Conservation (phyloP, 2,797 vertebrate genomes). For the Aphelocoma californica region DNA sequence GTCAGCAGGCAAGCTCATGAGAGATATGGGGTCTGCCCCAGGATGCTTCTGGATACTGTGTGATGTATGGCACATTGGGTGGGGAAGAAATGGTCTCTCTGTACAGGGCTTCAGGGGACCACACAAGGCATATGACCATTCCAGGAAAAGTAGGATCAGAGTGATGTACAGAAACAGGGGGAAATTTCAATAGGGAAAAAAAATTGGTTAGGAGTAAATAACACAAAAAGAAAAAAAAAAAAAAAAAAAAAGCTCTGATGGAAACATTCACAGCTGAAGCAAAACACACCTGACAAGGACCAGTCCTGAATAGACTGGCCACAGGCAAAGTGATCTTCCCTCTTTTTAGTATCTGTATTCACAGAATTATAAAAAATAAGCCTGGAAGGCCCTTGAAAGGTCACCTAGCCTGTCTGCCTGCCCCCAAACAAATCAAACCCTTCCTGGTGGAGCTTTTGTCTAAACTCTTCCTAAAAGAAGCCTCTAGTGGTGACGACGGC, state of each 20-base stretch:
- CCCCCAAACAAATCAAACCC: neutral
- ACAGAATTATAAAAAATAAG: constrained; percentile 59
- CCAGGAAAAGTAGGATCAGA: neutral
- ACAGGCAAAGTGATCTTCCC: constrained; percentile 25
- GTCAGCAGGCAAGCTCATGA: neutral
- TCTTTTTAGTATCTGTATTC: constrained; percentile 23
- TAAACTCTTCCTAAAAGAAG: constrained; percentile 49
- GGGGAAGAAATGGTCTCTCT: neutral
- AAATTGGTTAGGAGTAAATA: neutral
- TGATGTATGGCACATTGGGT: rapidly evolving
- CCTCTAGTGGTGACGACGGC: constrained; percentile 32
- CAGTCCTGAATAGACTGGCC: constrained; percentile 38
- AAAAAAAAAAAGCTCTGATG: neutral
- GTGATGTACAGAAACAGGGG: neutral
- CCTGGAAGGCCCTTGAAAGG: constrained; percentile 51
- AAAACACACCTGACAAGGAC: constrained; percentile 31
- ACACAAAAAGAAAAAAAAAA: neutral
- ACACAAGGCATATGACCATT: neutral
- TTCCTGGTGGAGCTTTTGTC: constrained; percentile 50
- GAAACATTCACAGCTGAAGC: neutral
- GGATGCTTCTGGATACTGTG: neutral
- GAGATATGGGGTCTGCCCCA: neutral
- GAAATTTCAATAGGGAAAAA: neutral
- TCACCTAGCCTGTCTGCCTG: constrained; percentile 64
- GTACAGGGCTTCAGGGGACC: rapidly evolving